phyloP scores from a whole-genome alignment of 2,888 invertebrate species.

The Dinocampus coccinellae region DNA sequence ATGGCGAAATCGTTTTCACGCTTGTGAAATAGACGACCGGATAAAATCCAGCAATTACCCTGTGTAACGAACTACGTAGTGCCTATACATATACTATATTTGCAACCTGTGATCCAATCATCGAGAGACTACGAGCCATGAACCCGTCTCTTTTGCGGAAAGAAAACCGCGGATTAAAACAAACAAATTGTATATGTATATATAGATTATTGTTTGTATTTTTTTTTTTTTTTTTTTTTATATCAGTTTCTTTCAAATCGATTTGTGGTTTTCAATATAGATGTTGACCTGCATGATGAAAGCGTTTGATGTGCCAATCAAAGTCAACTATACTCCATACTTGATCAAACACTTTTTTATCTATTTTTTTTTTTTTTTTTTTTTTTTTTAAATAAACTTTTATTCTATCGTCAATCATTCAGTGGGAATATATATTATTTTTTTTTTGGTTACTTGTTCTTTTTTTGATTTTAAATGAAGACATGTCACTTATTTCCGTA shows the following conservation, averaged over 20 bases:
- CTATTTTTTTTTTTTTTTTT: no score
- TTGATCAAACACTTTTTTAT: background rate
- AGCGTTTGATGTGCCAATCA: constrained; percentile 5
- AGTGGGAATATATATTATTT: background rate
- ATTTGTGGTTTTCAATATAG: constrained; percentile 14
- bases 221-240: no score
- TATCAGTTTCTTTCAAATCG: no score
- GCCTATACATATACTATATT: constrained; percentile 9
- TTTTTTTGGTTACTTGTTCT: background rate
- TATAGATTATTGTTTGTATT: constrained; percentile 1
- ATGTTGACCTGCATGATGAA: background rate
- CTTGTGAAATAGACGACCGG: constrained; percentile 29
- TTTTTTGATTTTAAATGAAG: background rate
- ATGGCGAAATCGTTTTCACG: constrained; percentile 32
- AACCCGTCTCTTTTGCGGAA: constrained; percentile 17
- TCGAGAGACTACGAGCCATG: constrained; percentile 24
- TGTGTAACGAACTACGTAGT: constrained; percentile 27
- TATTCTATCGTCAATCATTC: no score
- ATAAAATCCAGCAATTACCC: constrained; percentile 30
- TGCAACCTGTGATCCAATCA: constrained; percentile 30
- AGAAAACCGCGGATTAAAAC: constrained; percentile 6
- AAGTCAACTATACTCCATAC: background rate
- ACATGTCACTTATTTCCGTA: constrained; percentile 14
- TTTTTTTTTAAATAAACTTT: no score
- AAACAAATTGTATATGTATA: background rate